These are phyloP conservation scores for Ramphastos sulfuratus DNA, from an alignment of 2,113 vertebrate species.

Conservation along the genomic window DNA sequence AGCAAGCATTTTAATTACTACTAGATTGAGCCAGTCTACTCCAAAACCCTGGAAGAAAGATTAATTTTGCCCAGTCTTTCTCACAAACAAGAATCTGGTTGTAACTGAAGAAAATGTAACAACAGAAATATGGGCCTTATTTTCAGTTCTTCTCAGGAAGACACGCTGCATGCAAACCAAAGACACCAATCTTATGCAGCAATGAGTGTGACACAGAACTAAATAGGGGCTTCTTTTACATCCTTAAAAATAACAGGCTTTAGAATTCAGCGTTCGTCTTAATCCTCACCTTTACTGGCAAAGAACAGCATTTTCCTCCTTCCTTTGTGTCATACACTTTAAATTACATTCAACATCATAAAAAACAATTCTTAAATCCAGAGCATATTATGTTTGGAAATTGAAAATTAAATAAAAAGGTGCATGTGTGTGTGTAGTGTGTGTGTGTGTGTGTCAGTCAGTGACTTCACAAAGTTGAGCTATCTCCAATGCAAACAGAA, in stretches of 20 bases:
- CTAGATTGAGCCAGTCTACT: background rate
- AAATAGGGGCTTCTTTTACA: background rate
- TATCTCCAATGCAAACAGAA: constrained; percentile 43
- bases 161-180: background rate
- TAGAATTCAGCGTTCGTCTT: background rate
- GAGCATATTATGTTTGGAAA: constrained; percentile 25
- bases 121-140: background rate
- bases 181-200: background rate
- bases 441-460: background rate
- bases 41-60: background rate
- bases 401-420: constrained; percentile 17
- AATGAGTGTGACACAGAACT: background rate
- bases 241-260: background rate
- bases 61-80: background rate
- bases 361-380: background rate
- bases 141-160: background rate
- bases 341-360: background rate
- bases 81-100: background rate
- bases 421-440: background rate
- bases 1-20: background rate
- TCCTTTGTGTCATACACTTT: background rate
- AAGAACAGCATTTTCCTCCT: background rate
- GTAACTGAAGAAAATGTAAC: background rate
- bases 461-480: background rate
- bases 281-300: background rate